Percentiles rank a stretch among this genome's conserved stretches.
Conservation (phyloP, 1,140 invertebrate species). For the Myzus persicae region DNA sequence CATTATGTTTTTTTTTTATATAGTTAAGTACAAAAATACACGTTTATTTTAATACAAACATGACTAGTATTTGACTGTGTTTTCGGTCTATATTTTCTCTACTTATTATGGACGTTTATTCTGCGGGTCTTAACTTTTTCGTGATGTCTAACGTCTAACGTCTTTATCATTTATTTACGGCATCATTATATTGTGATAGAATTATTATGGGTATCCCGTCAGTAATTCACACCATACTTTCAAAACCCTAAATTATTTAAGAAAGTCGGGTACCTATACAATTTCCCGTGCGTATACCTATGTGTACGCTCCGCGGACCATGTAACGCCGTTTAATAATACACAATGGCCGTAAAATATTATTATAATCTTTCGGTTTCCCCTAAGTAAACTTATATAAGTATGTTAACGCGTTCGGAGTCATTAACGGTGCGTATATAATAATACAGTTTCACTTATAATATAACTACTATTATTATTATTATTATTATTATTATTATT, state of each 20-base stretch:
- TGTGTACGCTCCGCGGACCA: not conserved
- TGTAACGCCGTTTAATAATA: not conserved
- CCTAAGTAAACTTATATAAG: not conserved
- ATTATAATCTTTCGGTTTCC: not conserved
- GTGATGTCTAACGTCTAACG: not conserved
- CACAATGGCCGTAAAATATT: not conserved
- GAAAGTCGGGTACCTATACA: not conserved
- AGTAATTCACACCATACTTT: not conserved
- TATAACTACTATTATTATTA: no score
- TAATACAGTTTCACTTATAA: not conserved
- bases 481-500: not conserved
- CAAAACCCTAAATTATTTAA: not conserved
- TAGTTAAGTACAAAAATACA: not conserved
- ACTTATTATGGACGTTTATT: no score
- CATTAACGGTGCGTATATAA: not conserved
- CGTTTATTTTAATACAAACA: not conserved
- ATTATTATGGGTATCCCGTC: not conserved
- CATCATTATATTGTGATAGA: not conserved
- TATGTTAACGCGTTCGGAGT: slow-evolving; percentile 4
- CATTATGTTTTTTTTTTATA: not conserved
- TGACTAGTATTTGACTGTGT: not conserved
- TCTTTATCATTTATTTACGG: not conserved
- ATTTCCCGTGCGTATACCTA: not conserved
- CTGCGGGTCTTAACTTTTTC: not conserved
- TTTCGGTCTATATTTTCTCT: not conserved